phyloP scores from a whole-genome alignment of 2,113 vertebrate genomes.

The Rhipidura dahli region DNA sequence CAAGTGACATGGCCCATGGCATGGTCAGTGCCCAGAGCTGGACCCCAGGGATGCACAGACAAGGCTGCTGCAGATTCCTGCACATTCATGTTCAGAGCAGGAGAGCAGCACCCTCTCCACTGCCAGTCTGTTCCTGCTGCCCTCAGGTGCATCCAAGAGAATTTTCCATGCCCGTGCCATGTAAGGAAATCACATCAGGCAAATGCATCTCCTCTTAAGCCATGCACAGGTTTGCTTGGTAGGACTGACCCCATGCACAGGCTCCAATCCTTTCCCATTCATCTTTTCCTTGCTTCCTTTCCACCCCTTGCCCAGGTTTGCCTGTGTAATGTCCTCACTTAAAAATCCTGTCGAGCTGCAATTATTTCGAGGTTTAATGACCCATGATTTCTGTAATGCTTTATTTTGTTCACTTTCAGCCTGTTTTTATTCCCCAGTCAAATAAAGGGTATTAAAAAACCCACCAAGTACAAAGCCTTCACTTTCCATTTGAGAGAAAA shows the following conservation, averaged over 20 bases:
- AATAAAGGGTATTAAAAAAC: conserved; percentile 40
- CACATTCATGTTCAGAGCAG: neutral
- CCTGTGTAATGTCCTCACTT: neutral
- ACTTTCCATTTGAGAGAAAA: conserved; percentile 30
- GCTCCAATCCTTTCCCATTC: neutral
- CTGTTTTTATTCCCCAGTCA: conserved; percentile 52
- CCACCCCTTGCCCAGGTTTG: neutral
- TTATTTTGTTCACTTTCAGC: conserved; percentile 50
- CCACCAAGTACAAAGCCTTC: conserved; percentile 44
- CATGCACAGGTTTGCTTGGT: neutral
- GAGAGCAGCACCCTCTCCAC: fast-evolving
- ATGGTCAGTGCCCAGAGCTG: fast-evolving
- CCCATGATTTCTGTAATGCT: conserved; percentile 22
- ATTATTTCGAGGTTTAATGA: conserved; percentile 53
- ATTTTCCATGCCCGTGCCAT: neutral
- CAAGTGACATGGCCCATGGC: neutral
- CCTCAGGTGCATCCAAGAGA: neutral
- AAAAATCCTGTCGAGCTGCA: neutral
- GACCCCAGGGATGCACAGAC: fast-evolving
- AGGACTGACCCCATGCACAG: neutral
- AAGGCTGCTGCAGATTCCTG: neutral
- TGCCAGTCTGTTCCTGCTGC: neutral
- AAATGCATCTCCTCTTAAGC: neutral
- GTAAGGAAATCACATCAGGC: neutral
- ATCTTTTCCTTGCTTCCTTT: neutral